Conservation (phyloP, 2,888 invertebrate genomes). For the Limnephilus auricula region DNA sequence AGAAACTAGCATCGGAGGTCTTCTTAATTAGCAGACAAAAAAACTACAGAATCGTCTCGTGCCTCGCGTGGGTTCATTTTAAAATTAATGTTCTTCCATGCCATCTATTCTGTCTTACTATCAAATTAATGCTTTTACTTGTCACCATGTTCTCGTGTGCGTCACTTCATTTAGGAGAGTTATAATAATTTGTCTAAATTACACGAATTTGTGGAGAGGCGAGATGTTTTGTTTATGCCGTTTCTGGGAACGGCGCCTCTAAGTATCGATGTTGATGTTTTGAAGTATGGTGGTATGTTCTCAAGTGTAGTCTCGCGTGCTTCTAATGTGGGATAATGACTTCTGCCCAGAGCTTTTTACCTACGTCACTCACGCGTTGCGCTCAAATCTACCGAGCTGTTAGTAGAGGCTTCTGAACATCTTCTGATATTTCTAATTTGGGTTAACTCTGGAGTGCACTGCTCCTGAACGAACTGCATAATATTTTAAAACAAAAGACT, state of each 20-base stretch:
- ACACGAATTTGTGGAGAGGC: background rate
- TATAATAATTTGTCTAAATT: background rate
- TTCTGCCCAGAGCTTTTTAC: background rate
- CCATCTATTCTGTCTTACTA: background rate
- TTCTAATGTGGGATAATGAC: conserved; percentile 2
- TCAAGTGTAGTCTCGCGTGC: background rate
- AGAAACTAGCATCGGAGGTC: background rate
- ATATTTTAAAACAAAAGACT: background rate
- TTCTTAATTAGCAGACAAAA: background rate
- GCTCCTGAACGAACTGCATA: background rate
- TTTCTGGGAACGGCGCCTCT: background rate
- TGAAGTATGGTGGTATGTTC: background rate
- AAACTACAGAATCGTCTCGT: background rate
- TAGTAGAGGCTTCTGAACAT: background rate
- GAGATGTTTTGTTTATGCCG: background rate
- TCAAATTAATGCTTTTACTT: background rate
- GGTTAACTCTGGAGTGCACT: background rate
- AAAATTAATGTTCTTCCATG: background rate
- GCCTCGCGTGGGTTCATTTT: background rate
- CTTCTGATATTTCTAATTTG: background rate
- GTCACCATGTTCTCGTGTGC: background rate
- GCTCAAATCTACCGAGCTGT: background rate
- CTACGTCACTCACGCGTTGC: background rate
- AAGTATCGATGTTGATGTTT: background rate
- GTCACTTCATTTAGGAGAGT: background rate